phyloP scores from a whole-genome alignment of 2,797 vertebrate species.

The Erethizon dorsatum region DNA sequence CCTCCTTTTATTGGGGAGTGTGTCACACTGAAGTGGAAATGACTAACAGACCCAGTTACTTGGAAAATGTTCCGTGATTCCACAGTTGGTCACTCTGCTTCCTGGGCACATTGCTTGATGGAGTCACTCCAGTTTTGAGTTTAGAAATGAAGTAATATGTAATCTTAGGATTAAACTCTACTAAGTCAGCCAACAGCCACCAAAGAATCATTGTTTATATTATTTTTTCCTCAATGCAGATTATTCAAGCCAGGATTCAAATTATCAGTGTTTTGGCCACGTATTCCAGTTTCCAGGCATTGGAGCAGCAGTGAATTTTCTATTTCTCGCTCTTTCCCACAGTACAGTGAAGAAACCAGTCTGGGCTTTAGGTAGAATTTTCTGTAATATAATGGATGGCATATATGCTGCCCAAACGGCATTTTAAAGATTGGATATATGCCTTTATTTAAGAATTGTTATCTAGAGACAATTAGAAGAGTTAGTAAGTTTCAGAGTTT shows the following conservation, averaged over 20 bases:
- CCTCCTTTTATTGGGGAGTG: neutral
- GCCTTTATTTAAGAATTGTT: slow-evolving; percentile 53
- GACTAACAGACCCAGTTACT: neutral
- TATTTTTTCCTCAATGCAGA: slow-evolving; percentile 26
- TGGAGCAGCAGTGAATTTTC: slow-evolving; percentile 54
- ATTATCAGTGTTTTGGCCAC: slow-evolving; percentile 22
- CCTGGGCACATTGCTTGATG: neutral
- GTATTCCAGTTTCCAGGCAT: slow-evolving; percentile 8
- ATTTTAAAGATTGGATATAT: slow-evolving; percentile 49
- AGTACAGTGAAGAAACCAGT: neutral
- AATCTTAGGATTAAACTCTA: slow-evolving; percentile 13
- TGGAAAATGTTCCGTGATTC: neutral
- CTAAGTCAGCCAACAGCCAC: slow-evolving; percentile 1
- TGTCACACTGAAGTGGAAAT: neutral
- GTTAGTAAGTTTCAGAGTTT: slow-evolving; percentile 11
- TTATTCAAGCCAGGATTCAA: slow-evolving; percentile 35
- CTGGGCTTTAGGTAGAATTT: slow-evolving; percentile 46
- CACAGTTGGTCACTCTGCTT: neutral
- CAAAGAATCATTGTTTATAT: neutral
- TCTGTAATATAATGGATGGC: neutral
- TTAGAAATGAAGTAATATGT: slow-evolving; percentile 10
- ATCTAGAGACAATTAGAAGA: slow-evolving; percentile 19
- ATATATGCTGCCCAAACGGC: neutral
- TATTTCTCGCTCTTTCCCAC: neutral
- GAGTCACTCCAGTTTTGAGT: neutral